These are phyloP conservation scores for Epinotia demarniana DNA, from an alignment of 2,888 invertebrate species.

Conservation along the genomic window DNA sequence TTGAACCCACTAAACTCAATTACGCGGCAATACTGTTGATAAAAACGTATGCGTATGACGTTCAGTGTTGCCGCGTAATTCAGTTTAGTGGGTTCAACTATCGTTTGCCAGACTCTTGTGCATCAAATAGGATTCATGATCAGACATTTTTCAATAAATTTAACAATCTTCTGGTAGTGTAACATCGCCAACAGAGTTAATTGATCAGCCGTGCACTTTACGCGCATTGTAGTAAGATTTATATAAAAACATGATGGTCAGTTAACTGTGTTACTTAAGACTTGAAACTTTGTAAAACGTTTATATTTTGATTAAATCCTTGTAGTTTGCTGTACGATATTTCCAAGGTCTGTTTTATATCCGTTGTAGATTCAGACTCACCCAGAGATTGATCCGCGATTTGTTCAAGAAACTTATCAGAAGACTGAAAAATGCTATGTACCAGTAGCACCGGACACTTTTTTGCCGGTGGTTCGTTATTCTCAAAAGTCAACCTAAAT, in stretches of 20 bases:
- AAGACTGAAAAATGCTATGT: slow-evolving; percentile 24
- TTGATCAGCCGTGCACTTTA: no score
- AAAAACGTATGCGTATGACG: no score
- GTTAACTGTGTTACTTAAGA: neutral
- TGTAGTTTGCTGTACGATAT: neutral
- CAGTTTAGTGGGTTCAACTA: no score
- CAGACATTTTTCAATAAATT: no score
- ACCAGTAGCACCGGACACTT: slow-evolving; percentile 15
- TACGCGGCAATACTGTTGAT: no score
- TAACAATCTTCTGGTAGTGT: neutral
- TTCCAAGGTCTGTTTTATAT: neutral
- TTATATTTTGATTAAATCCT: neutral
- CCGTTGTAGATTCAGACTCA: neutral
- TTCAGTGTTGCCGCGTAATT: no score
- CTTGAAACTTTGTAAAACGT: neutral
- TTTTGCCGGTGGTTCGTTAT: neutral
- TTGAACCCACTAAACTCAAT: no score
- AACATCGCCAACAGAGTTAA: neutral
- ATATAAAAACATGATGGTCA: no score
- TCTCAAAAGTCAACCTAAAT: slow-evolving; percentile 1
- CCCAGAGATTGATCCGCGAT: neutral
- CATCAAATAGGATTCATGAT: no score
- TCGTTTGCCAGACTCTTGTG: no score
- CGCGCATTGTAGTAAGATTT: no score
- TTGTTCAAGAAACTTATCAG: slow-evolving; percentile 18